phyloP scores from a whole-genome alignment of 2,888 invertebrate species.

The Anthophora plumipes region DNA sequence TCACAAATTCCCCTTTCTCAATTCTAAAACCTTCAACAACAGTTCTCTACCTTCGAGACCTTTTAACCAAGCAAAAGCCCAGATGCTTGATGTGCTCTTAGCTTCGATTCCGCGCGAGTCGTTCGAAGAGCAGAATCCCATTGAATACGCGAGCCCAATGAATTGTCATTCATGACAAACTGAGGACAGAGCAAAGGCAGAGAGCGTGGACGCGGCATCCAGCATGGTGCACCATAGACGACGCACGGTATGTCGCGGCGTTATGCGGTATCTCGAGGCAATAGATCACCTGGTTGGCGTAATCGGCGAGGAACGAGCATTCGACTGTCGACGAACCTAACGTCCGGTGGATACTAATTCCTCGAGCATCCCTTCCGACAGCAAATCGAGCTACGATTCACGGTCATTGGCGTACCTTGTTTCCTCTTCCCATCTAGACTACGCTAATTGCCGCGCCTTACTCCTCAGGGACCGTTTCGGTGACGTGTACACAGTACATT shows the following conservation, averaged over 20 bases:
- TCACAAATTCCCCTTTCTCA: neutral
- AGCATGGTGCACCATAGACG: constrained; percentile 30
- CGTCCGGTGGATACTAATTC: constrained; percentile 64
- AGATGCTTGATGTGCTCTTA: constrained; percentile 4
- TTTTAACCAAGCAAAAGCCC: constrained; percentile 1
- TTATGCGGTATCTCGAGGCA: constrained; percentile 44
- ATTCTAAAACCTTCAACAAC: neutral
- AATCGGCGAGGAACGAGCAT: constrained; percentile 53
- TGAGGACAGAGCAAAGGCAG: constrained; percentile 67
- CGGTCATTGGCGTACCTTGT: constrained; percentile 7
- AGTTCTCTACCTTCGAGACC: constrained; percentile 1
- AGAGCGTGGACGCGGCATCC: constrained; percentile 37
- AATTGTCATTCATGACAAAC: constrained; percentile 78
- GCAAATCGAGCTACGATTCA: constrained; percentile 22
- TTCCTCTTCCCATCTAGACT: constrained; percentile 13
- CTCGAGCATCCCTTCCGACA: constrained; percentile 42
- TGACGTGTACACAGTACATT: neutral
- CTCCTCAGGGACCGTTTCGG: constrained; percentile 6
- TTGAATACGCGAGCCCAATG: constrained; percentile 67
- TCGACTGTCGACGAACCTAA: constrained; percentile 43
- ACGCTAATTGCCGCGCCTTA: constrained; percentile 49
- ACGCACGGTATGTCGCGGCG: constrained; percentile 39
- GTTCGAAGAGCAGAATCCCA: constrained; percentile 26
- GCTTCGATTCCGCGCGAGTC: constrained; percentile 37
- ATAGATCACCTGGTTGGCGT: constrained; percentile 66